Evolutionary conservation across 2,113 vertebrate genomes (phyloP), one percentile per base, ranked within the genome.

Genomic region (Dasyurus viverrinus): DNA sequence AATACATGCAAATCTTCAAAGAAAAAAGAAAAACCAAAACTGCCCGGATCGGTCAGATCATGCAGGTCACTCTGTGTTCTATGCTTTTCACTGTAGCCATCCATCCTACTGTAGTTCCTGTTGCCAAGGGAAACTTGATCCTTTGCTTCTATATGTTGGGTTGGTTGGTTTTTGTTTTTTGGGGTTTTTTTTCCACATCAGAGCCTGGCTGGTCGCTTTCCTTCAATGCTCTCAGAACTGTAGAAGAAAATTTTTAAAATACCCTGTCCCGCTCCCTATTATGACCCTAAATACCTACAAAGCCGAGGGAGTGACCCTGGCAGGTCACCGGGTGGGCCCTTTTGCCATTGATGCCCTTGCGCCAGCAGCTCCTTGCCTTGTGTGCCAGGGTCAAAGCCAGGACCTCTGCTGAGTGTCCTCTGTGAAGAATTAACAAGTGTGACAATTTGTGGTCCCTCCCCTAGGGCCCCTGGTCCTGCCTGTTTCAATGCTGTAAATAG

Each of bases 351-450:
- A 99, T 98, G 98, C 98, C 98, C 98, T 99, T 98, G 98, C 98
- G 98, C 98, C 96, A 54, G 97, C 57, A 95, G 98, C 98, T 98
- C 98, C 98, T 93, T 54, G 98, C 93, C 98, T 98, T 99, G 99
- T 99, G 98, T 99, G 93, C 10, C 53, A 5, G 98, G 99, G 98
- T 99, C 98, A 99, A 99, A 99, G 98, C 98, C 99, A 99, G 99
- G 99, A 99, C 98, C 99, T 99, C 98, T 98, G 98, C 98, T 98
- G 98, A 99, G 99, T 98, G 98, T 98, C 98, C 98, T 98, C 98
- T 98, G 98, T 98, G 98, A 98, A 98, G 98, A 99, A 99, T 99
- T 99, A 99, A 99, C 98, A 99, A 99, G 99, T 99, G 98, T 99
- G 99, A 99, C 99, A 99, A 99, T 98, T 98, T 98, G 98, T 57